Conservation (phyloP, 2,888 invertebrate genomes). For the Philopedon plagiatum region DNA sequence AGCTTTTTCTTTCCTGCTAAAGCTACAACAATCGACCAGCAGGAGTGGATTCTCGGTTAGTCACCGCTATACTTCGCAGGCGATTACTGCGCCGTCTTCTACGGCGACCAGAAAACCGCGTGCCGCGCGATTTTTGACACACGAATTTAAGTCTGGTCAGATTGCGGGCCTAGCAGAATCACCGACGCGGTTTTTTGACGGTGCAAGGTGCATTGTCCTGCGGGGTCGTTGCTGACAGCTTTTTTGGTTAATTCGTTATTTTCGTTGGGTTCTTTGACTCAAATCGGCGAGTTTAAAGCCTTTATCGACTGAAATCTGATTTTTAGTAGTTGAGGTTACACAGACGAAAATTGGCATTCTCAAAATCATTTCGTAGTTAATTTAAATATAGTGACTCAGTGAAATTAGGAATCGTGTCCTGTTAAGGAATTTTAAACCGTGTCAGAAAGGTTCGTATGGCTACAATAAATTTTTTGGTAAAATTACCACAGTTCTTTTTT, state of each 20-base stretch:
- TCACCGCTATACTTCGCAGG: slow-evolving; percentile 39
- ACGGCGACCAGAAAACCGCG: slow-evolving; percentile 23
- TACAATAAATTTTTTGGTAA: not conserved
- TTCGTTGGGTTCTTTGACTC: not conserved
- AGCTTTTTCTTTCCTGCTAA: slow-evolving; percentile 35
- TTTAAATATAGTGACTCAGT: slow-evolving; percentile 5
- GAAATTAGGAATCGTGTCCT: not conserved
- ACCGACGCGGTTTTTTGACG: slow-evolving; percentile 16
- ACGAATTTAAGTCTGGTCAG: slow-evolving; percentile 16
- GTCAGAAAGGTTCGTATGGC: slow-evolving; percentile 22
- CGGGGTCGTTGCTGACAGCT: not conserved
- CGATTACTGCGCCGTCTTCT: slow-evolving; percentile 25
- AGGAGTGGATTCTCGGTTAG: slow-evolving; percentile 35
- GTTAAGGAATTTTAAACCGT: slow-evolving; percentile 6
- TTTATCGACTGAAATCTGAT: not conserved
- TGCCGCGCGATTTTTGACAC: slow-evolving; percentile 23
- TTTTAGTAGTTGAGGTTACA: not conserved
- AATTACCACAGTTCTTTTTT: slow-evolving; percentile 8
- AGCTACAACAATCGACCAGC: slow-evolving; percentile 31
- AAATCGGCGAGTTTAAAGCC: not conserved
- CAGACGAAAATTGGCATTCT: not conserved
- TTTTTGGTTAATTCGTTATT: not conserved
- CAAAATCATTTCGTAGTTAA: not conserved
- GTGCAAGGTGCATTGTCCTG: slow-evolving; percentile 34
- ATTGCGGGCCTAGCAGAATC: slow-evolving; percentile 5